Evolutionary conservation across 2,113 vertebrate species (phyloP).

Genomic region (Passer domesticus): DNA sequence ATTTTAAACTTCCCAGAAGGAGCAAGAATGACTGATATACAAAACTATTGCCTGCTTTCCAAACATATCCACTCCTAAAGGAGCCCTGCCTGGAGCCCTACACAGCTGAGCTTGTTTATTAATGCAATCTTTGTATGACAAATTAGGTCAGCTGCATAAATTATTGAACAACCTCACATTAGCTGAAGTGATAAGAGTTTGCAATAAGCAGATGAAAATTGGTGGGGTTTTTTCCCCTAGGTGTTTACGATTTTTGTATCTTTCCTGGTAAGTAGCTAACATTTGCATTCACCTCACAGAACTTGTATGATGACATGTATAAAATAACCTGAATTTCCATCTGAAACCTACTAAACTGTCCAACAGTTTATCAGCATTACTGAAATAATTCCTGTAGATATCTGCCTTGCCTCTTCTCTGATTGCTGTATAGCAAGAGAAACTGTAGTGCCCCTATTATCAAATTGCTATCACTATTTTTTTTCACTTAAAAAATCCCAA

Average conservation of each 20-base stretch:
- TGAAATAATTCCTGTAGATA: constrained; percentile 42
- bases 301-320: neutral
- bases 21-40: neutral
- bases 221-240: neutral
- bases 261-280: neutral
- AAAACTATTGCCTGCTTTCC: neutral
- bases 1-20: neutral
- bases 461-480: neutral
- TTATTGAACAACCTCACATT: neutral
- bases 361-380: neutral
- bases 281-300: neutral
- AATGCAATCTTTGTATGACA: neutral
- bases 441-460: neutral
- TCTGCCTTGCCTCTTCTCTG: neutral
- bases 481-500: neutral
- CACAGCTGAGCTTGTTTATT: neutral
- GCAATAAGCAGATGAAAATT: neutral
- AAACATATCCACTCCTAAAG: neutral
- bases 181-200: neutral
- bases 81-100: neutral
- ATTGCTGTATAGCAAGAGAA: neutral
- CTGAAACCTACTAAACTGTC: neutral
- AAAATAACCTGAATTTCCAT: neutral
- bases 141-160: neutral
- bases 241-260: neutral